These are phyloP conservation scores for Corythoichthys haematopterus DNA, from an alignment of 2,113 vertebrate species.

Conservation along the genomic window DNA sequence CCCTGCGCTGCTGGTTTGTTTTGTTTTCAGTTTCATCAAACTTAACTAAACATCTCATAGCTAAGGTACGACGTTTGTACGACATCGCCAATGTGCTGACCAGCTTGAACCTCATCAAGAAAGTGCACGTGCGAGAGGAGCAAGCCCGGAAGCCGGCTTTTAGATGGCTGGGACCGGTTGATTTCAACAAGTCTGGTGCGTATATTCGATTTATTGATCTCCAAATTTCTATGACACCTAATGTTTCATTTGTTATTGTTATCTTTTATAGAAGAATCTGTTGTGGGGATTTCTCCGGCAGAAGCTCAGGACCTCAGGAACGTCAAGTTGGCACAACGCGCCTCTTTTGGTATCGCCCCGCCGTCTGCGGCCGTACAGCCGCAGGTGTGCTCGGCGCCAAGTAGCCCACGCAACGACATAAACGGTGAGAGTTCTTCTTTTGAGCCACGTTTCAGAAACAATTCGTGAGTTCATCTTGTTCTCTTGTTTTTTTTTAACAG, in stretches of 20 bases:
- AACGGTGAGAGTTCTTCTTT: constrained; percentile 58
- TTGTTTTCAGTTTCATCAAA: not conserved
- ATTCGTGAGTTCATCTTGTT: not conserved
- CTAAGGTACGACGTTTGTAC: constrained; percentile 89
- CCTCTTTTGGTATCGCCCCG: constrained; percentile 71
- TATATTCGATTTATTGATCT: not conserved
- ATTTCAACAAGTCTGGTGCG: constrained; percentile 65
- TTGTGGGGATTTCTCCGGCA: not conserved
- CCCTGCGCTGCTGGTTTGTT: not conserved
- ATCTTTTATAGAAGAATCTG: not conserved
- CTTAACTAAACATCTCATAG: constrained; percentile 56
- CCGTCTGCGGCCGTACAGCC: constrained; percentile 57
- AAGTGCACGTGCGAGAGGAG: constrained; percentile 84
- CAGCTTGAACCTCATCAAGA: constrained; percentile 85
- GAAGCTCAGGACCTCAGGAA: constrained; percentile 41
- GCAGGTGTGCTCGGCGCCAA: constrained; percentile 79
- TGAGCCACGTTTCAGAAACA: not conserved
- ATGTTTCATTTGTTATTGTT: not conserved
- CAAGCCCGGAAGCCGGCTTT: constrained; percentile 87
- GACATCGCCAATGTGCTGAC: constrained; percentile 93
- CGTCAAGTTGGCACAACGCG: constrained; percentile 67
- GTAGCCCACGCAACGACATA: constrained; percentile 68
- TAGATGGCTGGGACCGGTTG: constrained; percentile 86
- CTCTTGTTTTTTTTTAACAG: constrained; percentile 21
- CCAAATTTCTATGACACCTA: too few species aligned